Conservation (phyloP, 1,140 invertebrate species). For the Drosophila sulfurigaster region DNA sequence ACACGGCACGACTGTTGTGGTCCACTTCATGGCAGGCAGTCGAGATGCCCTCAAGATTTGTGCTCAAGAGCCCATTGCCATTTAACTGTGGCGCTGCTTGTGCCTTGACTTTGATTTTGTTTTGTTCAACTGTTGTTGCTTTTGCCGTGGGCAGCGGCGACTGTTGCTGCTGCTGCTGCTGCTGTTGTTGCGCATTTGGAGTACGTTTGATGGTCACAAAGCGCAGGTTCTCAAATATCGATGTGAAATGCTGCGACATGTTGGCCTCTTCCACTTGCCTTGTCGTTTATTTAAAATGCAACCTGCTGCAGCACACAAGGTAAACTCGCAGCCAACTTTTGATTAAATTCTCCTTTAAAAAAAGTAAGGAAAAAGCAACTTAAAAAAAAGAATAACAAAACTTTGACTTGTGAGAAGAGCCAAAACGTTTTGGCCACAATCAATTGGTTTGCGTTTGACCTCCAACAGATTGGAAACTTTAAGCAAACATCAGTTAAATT, state of each 20-base stretch:
- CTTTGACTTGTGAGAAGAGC: conserved; percentile 6
- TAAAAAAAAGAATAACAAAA: conserved; percentile 24
- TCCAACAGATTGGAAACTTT: conserved; percentile 31
- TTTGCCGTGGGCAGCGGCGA: conserved; percentile 33
- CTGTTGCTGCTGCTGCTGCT: conserved; percentile 44
- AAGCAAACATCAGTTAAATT: conserved; percentile 17
- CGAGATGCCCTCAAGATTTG: conserved; percentile 48
- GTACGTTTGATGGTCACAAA: conserved; percentile 80
- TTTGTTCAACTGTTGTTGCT: conserved; percentile 56
- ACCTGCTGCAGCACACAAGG: conserved; percentile 50
- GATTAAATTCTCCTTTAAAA: conserved; percentile 70
- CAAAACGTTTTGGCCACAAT: conserved; percentile 21
- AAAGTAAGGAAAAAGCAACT: conserved; percentile 25
- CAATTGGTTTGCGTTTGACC: conserved; percentile 33
- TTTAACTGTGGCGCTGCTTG: conserved; percentile 59
- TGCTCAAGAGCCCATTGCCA: conserved; percentile 64
- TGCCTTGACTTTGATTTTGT: conserved; percentile 66
- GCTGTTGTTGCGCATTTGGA: conserved; percentile 66
- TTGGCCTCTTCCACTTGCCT: conserved; percentile 30
- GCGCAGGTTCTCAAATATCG: conserved; percentile 83
- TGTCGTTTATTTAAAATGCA: conserved; percentile 72
- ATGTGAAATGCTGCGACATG: conserved; percentile 84
- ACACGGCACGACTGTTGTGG: conserved; percentile 30
- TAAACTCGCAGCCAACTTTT: conserved; percentile 67
- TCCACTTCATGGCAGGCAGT: conserved; percentile 61